Evolutionary conservation across 2,797 vertebrate species (phyloP).

Genomic region (Mustela erminea): DNA sequence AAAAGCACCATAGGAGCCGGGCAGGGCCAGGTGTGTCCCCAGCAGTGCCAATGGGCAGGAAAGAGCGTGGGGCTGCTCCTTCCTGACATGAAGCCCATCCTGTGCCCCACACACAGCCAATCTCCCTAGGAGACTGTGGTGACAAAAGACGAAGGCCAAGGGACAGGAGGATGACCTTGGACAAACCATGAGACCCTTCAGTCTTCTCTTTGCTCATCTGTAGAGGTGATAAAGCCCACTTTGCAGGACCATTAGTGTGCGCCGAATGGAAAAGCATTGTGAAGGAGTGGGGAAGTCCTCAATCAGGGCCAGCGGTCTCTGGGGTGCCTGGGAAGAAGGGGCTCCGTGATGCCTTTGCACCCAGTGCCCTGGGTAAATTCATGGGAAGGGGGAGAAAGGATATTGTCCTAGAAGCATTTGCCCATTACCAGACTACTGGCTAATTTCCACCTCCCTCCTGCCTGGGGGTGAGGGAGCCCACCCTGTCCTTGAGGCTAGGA

Average conservation of each 20-base stretch:
- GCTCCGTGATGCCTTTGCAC: background rate
- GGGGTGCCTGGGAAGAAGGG: background rate
- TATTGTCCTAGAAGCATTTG: background rate
- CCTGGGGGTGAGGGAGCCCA: too few species aligned
- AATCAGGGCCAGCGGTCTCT: background rate
- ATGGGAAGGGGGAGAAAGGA: background rate
- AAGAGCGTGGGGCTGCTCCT: background rate
- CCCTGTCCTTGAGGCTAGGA: background rate
- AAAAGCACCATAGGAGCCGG: background rate
- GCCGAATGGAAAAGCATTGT: background rate
- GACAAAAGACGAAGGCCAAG: background rate
- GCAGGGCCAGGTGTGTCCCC: background rate
- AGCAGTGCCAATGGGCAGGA: background rate
- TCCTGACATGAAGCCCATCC: background rate
- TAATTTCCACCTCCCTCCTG: background rate
- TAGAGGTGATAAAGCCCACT: background rate
- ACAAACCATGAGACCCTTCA: background rate
- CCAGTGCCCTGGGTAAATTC: background rate
- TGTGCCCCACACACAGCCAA: background rate
- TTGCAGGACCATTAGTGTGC: background rate
- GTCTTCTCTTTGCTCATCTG: background rate
- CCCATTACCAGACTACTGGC: background rate
- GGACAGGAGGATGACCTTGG: background rate
- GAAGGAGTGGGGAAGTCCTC: background rate
- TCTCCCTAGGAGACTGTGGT: background rate